Conservation (phyloP, 2,888 invertebrate species). For the Sepiola atlantica region DNA sequence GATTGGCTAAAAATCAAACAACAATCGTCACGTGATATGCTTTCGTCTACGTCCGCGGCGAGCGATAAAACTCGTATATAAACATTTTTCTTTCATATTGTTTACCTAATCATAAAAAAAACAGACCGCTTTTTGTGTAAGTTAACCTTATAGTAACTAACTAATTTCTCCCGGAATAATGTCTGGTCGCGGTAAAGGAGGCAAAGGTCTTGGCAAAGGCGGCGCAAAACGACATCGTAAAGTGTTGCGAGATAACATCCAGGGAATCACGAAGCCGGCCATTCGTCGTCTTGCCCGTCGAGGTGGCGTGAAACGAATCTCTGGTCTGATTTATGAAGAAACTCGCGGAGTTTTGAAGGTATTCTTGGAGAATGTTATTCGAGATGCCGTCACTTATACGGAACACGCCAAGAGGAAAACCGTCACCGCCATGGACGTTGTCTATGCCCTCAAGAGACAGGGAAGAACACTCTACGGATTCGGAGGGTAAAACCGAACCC, state of each 20-base stretch:
- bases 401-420: conserved; percentile 92
- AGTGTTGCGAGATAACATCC: conserved; percentile 85
- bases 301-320: conserved; percentile 81
- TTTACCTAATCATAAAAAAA: too few relatives aligned
- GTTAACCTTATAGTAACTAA: too few relatives aligned
- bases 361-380: not conserved
- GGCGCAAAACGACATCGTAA: conserved; percentile 89
- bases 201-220: conserved; percentile 86
- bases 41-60: not conserved
- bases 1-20: not conserved
- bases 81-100: not conserved
- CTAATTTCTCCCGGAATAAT: too few relatives aligned
- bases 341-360: conserved; percentile 24
- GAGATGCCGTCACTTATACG: conserved; percentile 88
- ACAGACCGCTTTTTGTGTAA: too few relatives aligned
- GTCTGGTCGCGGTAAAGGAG: conserved; percentile 88
- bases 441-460: conserved; percentile 77
- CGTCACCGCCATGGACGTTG: conserved; percentile 91
- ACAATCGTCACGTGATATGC: not conserved
- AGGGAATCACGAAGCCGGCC: conserved; percentile 86
- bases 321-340: conserved; percentile 82
- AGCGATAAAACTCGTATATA: not conserved
- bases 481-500: not conserved
- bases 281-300: conserved; percentile 84
- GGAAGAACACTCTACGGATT: conserved; percentile 38